phyloP scores from a whole-genome alignment of 2,797 vertebrate genomes.

The Muscicapa striata region DNA sequence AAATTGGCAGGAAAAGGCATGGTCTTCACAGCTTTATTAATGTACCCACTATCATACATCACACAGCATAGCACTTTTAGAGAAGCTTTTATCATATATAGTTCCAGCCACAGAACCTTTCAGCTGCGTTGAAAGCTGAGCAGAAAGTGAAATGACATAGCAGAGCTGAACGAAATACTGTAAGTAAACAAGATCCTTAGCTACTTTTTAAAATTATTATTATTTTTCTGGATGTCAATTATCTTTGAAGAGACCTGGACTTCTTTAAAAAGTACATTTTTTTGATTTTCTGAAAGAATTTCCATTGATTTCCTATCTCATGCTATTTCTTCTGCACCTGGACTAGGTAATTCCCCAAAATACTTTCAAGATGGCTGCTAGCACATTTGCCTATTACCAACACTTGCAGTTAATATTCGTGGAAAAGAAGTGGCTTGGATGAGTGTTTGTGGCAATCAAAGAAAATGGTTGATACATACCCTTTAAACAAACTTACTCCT shows the following conservation, averaged over 20 bases:
- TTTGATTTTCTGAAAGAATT: neutral
- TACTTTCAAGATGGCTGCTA: neutral
- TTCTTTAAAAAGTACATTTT: neutral
- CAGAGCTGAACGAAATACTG: neutral
- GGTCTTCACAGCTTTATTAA: neutral
- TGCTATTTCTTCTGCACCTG: neutral
- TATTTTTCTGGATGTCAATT: neutral
- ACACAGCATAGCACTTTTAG: neutral
- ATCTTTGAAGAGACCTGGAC: neutral
- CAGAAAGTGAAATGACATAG: neutral
- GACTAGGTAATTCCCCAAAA: neutral
- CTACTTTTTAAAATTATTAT: neutral
- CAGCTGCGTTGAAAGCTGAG: neutral
- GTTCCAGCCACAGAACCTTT: neutral
- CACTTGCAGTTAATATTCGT: neutral
- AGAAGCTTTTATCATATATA: neutral
- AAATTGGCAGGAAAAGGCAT: neutral
- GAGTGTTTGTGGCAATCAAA: neutral
- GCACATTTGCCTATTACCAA: neutral
- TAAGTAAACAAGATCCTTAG: neutral
- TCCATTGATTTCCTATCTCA: neutral
- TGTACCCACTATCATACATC: neutral
- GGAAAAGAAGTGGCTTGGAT: neutral
- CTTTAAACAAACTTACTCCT: neutral
- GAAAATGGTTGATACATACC: neutral